phyloP scores from a whole-genome alignment of 92 coral and sea anemone genomes.

The Phenganax subtilis region DNA sequence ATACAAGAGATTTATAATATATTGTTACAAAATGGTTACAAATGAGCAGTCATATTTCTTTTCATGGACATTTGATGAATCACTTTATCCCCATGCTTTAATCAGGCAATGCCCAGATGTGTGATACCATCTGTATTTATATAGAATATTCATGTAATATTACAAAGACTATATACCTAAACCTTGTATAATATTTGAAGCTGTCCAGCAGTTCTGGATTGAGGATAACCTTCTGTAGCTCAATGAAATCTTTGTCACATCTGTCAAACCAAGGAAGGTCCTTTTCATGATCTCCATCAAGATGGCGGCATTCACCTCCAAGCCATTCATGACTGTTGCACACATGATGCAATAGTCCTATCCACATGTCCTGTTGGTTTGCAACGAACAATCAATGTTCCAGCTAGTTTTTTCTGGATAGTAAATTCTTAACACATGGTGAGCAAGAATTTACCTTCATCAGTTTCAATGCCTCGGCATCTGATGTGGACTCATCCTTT shows the following conservation, averaged over 20 bases:
- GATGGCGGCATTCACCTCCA: slow-evolving; percentile 42
- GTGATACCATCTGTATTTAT: not conserved
- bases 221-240: slow-evolving; percentile 41
- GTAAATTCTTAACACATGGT: not conserved
- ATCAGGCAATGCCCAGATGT: no score
- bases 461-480: slow-evolving; percentile 12
- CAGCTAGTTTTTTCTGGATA: not conserved
- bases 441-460: slow-evolving; percentile 13
- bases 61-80: no score
- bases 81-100: no score
- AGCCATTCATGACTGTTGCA: slow-evolving; percentile 45
- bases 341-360: slow-evolving; percentile 47
- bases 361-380: slow-evolving; percentile 44
- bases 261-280: slow-evolving; percentile 46
- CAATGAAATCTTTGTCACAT: slow-evolving; percentile 40
- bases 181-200: slow-evolving; percentile 37
- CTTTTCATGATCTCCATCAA: slow-evolving; percentile 23
- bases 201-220: slow-evolving; percentile 39
- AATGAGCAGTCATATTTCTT: no score
- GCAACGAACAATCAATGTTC: not conserved
- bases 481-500: slow-evolving; percentile 12
- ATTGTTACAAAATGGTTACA: no score
- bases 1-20: not conserved
- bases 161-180: slow-evolving; percentile 26
- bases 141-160: not conserved